Evolutionary conservation across 1,140 invertebrate species (phyloP).

Genomic region (Limonius californicus): DNA sequence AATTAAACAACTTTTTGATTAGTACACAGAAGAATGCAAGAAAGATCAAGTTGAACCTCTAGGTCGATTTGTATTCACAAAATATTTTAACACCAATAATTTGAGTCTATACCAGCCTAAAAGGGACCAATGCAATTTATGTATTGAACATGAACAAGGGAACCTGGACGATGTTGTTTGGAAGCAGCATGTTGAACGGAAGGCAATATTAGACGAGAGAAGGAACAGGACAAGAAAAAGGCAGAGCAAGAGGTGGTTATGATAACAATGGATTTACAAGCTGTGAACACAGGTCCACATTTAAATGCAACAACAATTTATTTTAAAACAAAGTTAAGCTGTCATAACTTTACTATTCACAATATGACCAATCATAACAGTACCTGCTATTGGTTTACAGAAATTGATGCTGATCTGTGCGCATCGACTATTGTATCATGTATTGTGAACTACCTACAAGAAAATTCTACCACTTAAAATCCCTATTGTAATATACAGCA

Average conservation of each 20-base stretch:
- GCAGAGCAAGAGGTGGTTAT: conserved; percentile 24
- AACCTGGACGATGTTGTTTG: not conserved
- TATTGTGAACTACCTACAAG: not conserved
- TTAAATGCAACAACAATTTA: conserved; percentile 46
- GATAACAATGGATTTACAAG: conserved; percentile 45
- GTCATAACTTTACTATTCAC: conserved; percentile 50
- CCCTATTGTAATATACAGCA: not conserved
- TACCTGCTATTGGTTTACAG: conserved; percentile 20
- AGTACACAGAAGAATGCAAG: not conserved
- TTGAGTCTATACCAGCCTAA: too few species aligned
- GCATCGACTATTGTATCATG: not conserved
- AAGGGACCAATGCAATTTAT: too few species aligned
- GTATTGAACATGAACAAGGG: too few species aligned
- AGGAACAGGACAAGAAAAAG: conserved; percentile 26
- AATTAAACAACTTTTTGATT: not conserved
- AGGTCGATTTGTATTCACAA: too few species aligned
- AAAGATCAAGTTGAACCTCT: too few species aligned
- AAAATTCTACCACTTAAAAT: not conserved
- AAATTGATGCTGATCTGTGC: not conserved
- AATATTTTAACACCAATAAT: too few species aligned
- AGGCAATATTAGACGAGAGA: not conserved
- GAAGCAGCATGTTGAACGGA: not conserved
- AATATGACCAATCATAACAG: conserved; percentile 40
- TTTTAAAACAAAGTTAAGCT: conserved; percentile 47
- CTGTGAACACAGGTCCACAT: too few species aligned